phyloP scores from a whole-genome alignment of 2,113 vertebrate species.

The Brachyistius frenatus region DNA sequence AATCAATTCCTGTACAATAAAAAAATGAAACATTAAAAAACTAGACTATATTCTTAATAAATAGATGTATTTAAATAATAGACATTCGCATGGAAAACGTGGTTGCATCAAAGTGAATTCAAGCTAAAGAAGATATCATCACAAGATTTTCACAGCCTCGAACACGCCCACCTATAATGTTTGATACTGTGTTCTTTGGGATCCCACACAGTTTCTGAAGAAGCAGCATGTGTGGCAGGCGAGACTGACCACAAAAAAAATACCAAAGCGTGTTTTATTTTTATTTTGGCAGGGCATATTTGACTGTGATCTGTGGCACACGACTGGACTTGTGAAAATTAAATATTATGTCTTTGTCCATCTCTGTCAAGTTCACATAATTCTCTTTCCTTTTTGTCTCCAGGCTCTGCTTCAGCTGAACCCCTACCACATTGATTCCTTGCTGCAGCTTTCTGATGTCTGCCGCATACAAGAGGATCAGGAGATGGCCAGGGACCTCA shows the following conservation, averaged over 20 bases:
- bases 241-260: not conserved
- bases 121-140: not conserved
- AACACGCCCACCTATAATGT: no score
- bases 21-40: no score
- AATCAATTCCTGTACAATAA: not conserved
- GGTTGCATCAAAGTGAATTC: not conserved
- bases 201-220: no score
- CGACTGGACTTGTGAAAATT: not conserved
- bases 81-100: not conserved
- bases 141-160: no score
- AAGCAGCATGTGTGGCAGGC: not conserved
- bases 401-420: constrained; percentile 93
- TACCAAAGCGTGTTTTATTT: no score
- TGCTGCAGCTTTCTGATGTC: constrained; percentile 96
- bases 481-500: constrained; percentile 96
- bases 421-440: constrained; percentile 95
- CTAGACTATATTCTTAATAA: no score
- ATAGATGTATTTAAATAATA: no score
- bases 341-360: not conserved
- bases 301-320: not conserved
- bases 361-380: not conserved
- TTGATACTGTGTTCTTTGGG: no score
- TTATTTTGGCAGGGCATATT: not conserved
- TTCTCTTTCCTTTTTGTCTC: not conserved
- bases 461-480: constrained; percentile 97